These are phyloP conservation scores for Platycheirus albimanus DNA, from an alignment of 2,888 invertebrate genomes.

Conservation along the genomic window DNA sequence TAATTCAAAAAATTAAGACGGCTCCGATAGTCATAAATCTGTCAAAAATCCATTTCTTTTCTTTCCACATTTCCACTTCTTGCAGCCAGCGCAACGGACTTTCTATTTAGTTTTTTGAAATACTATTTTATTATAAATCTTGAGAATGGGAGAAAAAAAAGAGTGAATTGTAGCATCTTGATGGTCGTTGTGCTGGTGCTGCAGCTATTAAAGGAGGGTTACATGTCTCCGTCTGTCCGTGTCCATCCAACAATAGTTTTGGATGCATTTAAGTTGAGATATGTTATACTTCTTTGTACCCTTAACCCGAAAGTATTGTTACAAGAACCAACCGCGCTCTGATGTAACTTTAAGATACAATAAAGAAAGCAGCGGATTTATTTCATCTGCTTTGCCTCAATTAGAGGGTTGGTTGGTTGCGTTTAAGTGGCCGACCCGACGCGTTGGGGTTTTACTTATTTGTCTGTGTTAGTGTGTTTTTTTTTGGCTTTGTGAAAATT, in stretches of 20 bases:
- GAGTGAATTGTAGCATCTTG: slow-evolving; percentile 66
- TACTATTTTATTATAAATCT: slow-evolving; percentile 28
- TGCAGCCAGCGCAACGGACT: slow-evolving; percentile 30
- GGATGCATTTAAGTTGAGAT: slow-evolving; percentile 43
- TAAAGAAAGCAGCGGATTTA: slow-evolving; percentile 22
- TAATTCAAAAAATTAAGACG: slow-evolving; percentile 82
- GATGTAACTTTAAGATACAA: slow-evolving; percentile 44
- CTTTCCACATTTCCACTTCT: no score
- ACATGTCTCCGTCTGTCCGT: slow-evolving; percentile 14
- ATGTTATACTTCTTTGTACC: neutral
- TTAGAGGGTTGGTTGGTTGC: slow-evolving; percentile 64
- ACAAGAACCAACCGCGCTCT: slow-evolving; percentile 11
- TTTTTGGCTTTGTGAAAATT: neutral
- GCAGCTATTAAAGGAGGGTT: slow-evolving; percentile 40
- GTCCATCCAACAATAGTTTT: slow-evolving; percentile 50
- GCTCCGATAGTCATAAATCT: slow-evolving; percentile 83
- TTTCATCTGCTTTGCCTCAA: slow-evolving; percentile 39
- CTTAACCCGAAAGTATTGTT: slow-evolving; percentile 56
- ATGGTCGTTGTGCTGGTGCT: slow-evolving; percentile 34
- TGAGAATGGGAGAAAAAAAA: slow-evolving; percentile 22
- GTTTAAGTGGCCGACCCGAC: slow-evolving; percentile 44
- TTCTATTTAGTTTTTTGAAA: slow-evolving; percentile 39
- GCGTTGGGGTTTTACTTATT: slow-evolving; percentile 20
- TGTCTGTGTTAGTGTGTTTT: no score
- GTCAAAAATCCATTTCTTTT: slow-evolving; percentile 83